Percentiles rank a stretch among this genome's conserved stretches.
Conservation (phyloP, 2,113 vertebrate species). For the Perognathus longimembris region DNA sequence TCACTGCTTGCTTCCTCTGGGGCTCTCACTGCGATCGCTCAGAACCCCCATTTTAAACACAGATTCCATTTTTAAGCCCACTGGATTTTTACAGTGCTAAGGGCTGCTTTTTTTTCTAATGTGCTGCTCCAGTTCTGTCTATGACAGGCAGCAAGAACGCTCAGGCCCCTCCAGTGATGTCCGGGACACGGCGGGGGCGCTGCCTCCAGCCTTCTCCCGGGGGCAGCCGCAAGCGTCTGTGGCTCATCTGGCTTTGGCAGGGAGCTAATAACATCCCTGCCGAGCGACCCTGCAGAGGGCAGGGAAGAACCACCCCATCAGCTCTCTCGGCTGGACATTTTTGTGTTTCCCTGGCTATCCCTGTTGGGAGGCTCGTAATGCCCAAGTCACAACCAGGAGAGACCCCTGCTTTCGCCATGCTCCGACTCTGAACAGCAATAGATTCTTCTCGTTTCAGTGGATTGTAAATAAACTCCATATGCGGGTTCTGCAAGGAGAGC, state of each 20-base stretch:
- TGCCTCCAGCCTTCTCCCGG: background rate
- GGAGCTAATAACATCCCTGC: constrained; percentile 19
- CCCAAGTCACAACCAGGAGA: background rate
- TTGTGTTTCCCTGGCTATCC: background rate
- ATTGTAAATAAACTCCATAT: background rate
- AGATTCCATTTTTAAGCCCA: background rate
- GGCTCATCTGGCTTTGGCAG: constrained; percentile 34
- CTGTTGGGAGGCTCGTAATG: background rate
- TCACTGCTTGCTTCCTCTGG: background rate
- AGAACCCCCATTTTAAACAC: background rate
- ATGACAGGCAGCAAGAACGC: background rate
- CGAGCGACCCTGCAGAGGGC: background rate
- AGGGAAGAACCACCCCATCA: constrained; percentile 2
- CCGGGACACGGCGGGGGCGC: background rate
- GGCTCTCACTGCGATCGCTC: background rate
- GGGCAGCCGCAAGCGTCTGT: background rate
- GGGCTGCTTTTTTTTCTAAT: background rate
- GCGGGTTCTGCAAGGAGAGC: background rate
- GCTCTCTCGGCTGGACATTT: constrained; percentile 12
- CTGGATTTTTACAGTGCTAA: background rate
- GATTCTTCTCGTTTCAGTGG: background rate
- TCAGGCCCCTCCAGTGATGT: background rate
- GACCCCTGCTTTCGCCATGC: background rate
- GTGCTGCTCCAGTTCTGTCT: background rate
- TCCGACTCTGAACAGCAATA: constrained; percentile 12